These are phyloP conservation scores for Margaritifera margaritifera DNA, from an alignment of 2,888 invertebrate genomes.

Conservation along the genomic window DNA sequence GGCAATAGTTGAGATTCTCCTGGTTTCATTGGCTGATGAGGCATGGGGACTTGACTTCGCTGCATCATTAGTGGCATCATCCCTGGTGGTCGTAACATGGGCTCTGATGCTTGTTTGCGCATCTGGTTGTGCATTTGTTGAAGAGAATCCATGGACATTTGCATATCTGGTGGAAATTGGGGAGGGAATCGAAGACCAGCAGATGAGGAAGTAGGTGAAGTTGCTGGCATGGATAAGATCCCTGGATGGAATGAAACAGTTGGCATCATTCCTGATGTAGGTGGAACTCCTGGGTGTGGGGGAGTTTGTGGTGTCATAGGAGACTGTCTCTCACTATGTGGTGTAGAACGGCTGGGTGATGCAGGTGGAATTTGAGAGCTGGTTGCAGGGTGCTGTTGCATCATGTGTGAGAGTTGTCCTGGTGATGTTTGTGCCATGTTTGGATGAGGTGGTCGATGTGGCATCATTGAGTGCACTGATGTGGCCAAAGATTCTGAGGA, in stretches of 20 bases:
- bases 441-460: too few relatives aligned
- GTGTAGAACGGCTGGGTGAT: constrained; percentile 7
- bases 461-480: too few relatives aligned
- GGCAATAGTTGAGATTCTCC: background rate
- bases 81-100: too few relatives aligned
- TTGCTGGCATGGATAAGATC: constrained; percentile 11
- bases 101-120: too few relatives aligned
- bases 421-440: constrained; percentile 5
- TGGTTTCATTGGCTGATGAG: constrained; percentile 1
- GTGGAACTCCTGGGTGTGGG: constrained; percentile 24
- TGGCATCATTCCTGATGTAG: constrained; percentile 31
- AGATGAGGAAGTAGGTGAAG: constrained; percentile 32
- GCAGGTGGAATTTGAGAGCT: background rate
- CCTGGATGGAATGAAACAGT: constrained; percentile 3
- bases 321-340: constrained; percentile 8
- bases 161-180: too few relatives aligned
- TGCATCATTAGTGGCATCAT: background rate
- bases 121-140: too few relatives aligned
- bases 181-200: constrained; percentile 1
- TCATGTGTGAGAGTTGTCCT: constrained; percentile 14
- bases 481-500: too few relatives aligned
- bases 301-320: constrained; percentile 25
- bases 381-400: constrained; percentile 2
- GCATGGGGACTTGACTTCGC: background rate
- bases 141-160: too few relatives aligned